Base-by-base conservation (phyloP, 1,140 invertebrate species). In the Zaprionus vittiger region DNA sequence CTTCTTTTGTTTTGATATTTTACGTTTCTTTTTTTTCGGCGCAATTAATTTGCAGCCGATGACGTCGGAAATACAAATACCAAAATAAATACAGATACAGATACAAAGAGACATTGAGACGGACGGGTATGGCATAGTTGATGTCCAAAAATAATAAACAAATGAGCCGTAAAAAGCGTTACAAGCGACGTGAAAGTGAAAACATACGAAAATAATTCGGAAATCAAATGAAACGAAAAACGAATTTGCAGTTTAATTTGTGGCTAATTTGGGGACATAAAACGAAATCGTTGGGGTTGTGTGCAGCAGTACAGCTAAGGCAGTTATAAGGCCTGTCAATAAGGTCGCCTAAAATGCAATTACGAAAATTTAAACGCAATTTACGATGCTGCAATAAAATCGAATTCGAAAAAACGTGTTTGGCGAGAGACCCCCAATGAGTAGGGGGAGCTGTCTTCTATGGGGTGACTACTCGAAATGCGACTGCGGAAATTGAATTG, bases 1-100 rank as follows among this genome's bases (percentile, higher is more conserved):
- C 47, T 59, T 14, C 57, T 52, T 65, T 38, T 76, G 67, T 79
- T 83, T 83, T 38, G 64, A 14, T 14, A 38, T 34, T 64, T 61
- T 26, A 24, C 15, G 15, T 75, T 71, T 56, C 41, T 65, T 55
- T 61, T 47, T 70, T 72, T 77, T 85, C 26, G 64, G 59, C 77
- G 65, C 68, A 89, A 83, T 76, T 83, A 82, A 87, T 87, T 83
- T 87, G 73, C 64, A 67, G 71, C 76, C 65, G 57, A 89, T 89
- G 84, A 81, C 84, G 81, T 89, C 78, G 84, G 72, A 79, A 76
- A 81, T 81, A 74, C 79, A 49, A 79, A 87, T 81, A 81, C 79
- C 56, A 77, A 79, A 60, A 82, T 65, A 64, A 61, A 63, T 52
- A 73, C 47, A 63, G 31, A 77, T 67, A 66, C 66, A 52, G 41